These are phyloP conservation scores for Acanthoscelides obtectus DNA, from an alignment of 2,888 invertebrate species.

Conservation along the genomic window DNA sequence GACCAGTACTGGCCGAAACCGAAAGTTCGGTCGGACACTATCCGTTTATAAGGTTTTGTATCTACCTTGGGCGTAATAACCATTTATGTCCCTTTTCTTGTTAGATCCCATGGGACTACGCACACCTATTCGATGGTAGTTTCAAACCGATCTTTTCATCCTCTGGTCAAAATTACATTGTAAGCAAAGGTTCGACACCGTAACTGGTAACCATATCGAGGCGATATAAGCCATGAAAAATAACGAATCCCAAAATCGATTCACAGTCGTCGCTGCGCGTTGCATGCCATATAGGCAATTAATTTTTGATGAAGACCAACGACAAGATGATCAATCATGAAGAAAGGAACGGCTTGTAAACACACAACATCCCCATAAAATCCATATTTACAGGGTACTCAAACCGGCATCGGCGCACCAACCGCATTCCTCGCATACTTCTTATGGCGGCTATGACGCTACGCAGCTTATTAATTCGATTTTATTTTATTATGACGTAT, in stretches of 20 bases:
- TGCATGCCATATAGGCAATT: conserved; percentile 14
- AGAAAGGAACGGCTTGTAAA: conserved; percentile 26
- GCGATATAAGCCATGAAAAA: not conserved
- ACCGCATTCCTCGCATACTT: conserved; percentile 42
- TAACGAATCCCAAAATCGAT: not conserved
- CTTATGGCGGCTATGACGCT: conserved; percentile 34
- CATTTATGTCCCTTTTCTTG: too few relatives aligned
- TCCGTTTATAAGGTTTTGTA: too few relatives aligned
- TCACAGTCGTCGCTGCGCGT: not conserved
- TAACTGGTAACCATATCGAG: not conserved
- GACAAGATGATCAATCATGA: conserved; percentile 19
- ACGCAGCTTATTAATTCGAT: conserved; percentile 29
- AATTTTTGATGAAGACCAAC: conserved; percentile 18
- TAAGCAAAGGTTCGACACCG: too few relatives aligned
- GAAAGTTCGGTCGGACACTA: too few relatives aligned
- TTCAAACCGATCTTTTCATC: too few relatives aligned
- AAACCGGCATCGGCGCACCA: conserved; percentile 27
- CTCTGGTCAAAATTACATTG: too few relatives aligned
- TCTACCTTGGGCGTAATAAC: too few relatives aligned
- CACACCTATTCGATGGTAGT: too few relatives aligned
- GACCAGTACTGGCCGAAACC: too few relatives aligned
- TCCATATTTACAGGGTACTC: conserved; percentile 21
- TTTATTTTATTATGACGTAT: conserved; percentile 46
- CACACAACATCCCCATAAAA: conserved; percentile 29
- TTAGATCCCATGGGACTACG: too few relatives aligned